Evolutionary conservation across 1,140 invertebrate genomes (phyloP), one percentile per base, ranked within the genome.

Genomic region (Scaptomyza hsui): DNA sequence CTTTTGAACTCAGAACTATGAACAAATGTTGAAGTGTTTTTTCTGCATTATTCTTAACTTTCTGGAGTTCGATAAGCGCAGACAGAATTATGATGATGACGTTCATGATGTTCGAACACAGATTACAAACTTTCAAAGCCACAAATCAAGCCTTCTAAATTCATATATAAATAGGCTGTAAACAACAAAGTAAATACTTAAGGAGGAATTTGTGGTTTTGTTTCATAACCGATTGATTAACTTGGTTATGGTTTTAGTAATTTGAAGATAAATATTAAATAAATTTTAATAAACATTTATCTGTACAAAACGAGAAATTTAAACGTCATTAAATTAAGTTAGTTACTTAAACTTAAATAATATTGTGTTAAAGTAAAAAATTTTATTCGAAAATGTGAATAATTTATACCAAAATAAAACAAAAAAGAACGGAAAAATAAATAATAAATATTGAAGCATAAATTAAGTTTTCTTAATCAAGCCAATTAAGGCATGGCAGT

Each of bases 1-100:
- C 35, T 19, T 73, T 62, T 56, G 55, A 68, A 55, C 7, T 62
- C 12, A 45, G 24, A 52, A 85, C 80, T 86, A 77, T 86, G 81
- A 55, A 52, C 62, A 51, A 86, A 88, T 61, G 73, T 77, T 74
- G 49, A 78, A 86, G 81, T 86, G 73, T 42, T 55, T 42, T 55
- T 26, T 55, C n/a, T 71, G 77, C 73, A 85, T 86, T 81, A 85
- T 86, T 86, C 81, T 72, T 80, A 80, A 86, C 82, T 85, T 85
- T 77, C 61, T 74, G 75, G 81, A 67, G 55, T 86, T 81, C 81
- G 82, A 85, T 81, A 85, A 85, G 81, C 78, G 57, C 44, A 55
- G 56, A 86, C 56, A 71, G 61, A 86, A 81, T 86, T 85, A 86
- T 85, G 81, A 62, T 62, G 78, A 73, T 73, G 77, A 68, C 47